A percentile compares a stretch with the other conserved stretches of the same genome.
Evolutionary conservation across 2,797 vertebrate genomes (phyloP).

Genomic region (Rallus crepitans): DNA sequence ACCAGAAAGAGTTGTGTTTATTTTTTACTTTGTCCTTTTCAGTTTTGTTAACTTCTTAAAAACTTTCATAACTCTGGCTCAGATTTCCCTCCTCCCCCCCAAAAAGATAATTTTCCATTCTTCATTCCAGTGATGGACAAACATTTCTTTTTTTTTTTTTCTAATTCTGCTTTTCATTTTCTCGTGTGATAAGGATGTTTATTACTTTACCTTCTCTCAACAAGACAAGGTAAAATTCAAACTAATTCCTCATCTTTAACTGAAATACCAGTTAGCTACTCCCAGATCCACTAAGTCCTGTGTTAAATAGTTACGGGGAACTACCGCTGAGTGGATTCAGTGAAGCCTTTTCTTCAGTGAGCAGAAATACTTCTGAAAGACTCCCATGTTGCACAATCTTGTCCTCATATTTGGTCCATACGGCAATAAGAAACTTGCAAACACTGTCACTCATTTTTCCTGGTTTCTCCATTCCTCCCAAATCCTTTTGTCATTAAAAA

Average conservation of each 20-base stretch:
- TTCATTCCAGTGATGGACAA: neutral
- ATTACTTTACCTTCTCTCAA: neutral
- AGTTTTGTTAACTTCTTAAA: slow-evolving; percentile 22
- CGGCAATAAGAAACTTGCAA: neutral
- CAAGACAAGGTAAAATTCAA: neutral
- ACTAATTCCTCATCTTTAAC: neutral
- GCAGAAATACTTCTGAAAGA: neutral
- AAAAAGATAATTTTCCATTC: neutral
- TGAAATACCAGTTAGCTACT: neutral
- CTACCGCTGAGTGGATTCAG: neutral
- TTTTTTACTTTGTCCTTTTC: slow-evolving; percentile 3
- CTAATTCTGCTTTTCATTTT: neutral
- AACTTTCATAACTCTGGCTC: neutral
- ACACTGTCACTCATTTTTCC: neutral
- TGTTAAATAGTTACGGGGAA: neutral
- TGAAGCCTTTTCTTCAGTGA: neutral
- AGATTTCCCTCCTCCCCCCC: neutral
- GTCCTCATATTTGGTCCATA: neutral
- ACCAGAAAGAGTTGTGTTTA: slow-evolving; percentile 19
- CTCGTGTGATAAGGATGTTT: neutral
- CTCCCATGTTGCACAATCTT: neutral
- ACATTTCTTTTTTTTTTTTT: neutral
- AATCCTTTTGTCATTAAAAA: neutral
- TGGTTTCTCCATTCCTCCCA: neutral
- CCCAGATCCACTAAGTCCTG: neutral